These are phyloP conservation scores for Aplocera efformata DNA, from an alignment of 2,888 invertebrate genomes.

Conservation along the genomic window DNA sequence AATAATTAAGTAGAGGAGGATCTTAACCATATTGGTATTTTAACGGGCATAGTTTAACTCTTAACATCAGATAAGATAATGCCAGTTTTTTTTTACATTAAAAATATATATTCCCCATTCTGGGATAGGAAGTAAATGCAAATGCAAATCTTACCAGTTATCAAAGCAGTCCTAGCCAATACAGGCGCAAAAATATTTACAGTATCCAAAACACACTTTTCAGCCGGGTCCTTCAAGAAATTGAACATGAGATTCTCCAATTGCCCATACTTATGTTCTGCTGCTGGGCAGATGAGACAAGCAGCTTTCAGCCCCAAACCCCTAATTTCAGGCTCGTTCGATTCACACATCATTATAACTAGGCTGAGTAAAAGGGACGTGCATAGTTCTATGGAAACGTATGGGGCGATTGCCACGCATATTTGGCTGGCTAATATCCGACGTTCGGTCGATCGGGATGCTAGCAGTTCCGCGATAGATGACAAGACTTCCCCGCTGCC, in stretches of 20 bases:
- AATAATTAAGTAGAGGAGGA: too few relatives aligned
- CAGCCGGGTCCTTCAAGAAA: conserved; percentile 63
- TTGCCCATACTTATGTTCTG: conserved; percentile 67
- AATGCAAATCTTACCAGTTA: conserved; percentile 48
- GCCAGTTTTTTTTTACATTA: too few relatives aligned
- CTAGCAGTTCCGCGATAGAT: conserved; percentile 62
- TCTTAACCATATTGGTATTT: too few relatives aligned
- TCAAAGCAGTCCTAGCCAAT: conserved; percentile 65
- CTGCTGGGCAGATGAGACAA: conserved; percentile 64
- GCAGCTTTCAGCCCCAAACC: conserved; percentile 63
- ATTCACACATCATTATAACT: conserved; percentile 72
- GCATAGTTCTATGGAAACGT: conserved; percentile 69
- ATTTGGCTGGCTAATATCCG: conserved; percentile 65
- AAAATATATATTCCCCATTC: too few relatives aligned
- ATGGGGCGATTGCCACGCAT: conserved; percentile 67
- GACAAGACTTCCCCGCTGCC: conserved; percentile 71
- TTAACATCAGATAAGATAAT: too few relatives aligned
- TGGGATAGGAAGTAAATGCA: too few relatives aligned
- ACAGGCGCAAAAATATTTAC: conserved; percentile 63
- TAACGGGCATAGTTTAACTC: too few relatives aligned
- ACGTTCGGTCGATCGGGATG: conserved; percentile 60
- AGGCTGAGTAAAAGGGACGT: conserved; percentile 70
- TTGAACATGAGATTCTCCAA: conserved; percentile 68
- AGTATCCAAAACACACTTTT: conserved; percentile 63
- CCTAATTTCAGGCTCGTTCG: conserved; percentile 63